phyloP scores from a whole-genome alignment of 2,797 vertebrate species.

The Coregonus suidteri region DNA sequence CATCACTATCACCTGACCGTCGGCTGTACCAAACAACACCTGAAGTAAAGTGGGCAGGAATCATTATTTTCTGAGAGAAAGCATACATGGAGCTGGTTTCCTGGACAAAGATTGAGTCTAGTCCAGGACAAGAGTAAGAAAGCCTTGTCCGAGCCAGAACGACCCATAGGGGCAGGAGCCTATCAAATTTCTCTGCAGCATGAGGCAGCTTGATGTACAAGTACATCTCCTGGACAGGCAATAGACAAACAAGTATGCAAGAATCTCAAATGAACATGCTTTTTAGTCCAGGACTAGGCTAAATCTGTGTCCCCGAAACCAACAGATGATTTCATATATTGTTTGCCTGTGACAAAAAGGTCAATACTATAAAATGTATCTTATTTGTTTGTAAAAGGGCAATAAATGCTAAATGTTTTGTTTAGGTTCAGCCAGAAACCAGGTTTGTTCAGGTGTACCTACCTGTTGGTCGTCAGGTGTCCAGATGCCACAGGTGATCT shows the following conservation, averaged over 20 bases:
- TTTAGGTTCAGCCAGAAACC: neutral
- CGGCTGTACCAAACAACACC: slow-evolving; percentile 97
- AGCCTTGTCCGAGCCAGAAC: no score
- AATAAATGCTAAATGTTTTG: neutral
- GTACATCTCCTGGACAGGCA: no score
- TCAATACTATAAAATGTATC: neutral
- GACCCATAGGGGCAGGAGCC: no score
- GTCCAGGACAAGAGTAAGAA: no score
- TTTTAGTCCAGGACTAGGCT: no score
- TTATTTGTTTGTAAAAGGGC: neutral
- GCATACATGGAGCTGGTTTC: neutral
- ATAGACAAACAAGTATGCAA: no score
- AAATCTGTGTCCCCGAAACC: no score
- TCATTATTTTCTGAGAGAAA: neutral
- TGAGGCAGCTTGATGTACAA: no score
- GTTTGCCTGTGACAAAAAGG: neutral
- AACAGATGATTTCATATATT: neutral
- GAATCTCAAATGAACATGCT: no score
- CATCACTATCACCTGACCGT: slow-evolving; percentile 99
- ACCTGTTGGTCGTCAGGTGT: slow-evolving; percentile 99
- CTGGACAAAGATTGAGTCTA: neutral
- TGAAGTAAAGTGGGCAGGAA: slow-evolving; percentile 54
- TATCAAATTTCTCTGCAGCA: no score
- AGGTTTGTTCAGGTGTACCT: slow-evolving; percentile 30
- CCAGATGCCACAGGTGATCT: slow-evolving; percentile 99